Percentiles rank a stretch among this genome's conserved stretches.
Conservation (phyloP, 2,113 vertebrate genomes). For the Zeus faber region DNA sequence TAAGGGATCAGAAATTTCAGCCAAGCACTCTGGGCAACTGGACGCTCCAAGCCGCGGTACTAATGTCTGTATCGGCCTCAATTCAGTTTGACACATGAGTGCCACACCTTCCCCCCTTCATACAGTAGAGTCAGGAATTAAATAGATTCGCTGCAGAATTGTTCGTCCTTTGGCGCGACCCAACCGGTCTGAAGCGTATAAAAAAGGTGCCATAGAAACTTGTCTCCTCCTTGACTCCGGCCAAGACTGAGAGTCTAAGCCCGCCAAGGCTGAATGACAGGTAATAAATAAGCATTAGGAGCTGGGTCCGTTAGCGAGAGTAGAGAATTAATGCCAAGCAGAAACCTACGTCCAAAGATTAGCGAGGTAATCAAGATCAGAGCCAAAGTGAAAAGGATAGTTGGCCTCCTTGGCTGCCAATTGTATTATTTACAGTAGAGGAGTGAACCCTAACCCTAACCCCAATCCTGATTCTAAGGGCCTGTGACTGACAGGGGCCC, state of each 20-base stretch:
- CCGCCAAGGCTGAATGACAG: not conserved
- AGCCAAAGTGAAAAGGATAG: too few relatives aligned
- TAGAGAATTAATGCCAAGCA: too few relatives aligned
- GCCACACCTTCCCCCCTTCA: not conserved
- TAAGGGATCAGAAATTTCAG: not conserved
- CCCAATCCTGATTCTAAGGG: too few relatives aligned
- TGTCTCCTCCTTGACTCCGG: not conserved
- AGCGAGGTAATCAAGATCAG: too few relatives aligned
- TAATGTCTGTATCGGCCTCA: not conserved
- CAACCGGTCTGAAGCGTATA: too few relatives aligned
- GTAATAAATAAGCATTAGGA: conserved; percentile 1
- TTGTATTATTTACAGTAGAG: too few relatives aligned
- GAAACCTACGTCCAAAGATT: too few relatives aligned
- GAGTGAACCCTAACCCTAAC: too few relatives aligned
- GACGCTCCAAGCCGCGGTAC: not conserved
- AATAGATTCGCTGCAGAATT: not conserved
- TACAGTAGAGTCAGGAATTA: not conserved
- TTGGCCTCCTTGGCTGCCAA: too few relatives aligned
- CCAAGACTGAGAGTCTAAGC: not conserved
- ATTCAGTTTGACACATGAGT: not conserved
- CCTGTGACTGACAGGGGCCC: too few relatives aligned
- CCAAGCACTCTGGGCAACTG: not conserved
- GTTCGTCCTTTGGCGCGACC: not conserved
- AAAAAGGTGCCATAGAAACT: too few relatives aligned
- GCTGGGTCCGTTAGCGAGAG: not conserved